phyloP scores from a whole-genome alignment of 2,888 invertebrate genomes.

The Eutolmus rufibarbis region DNA sequence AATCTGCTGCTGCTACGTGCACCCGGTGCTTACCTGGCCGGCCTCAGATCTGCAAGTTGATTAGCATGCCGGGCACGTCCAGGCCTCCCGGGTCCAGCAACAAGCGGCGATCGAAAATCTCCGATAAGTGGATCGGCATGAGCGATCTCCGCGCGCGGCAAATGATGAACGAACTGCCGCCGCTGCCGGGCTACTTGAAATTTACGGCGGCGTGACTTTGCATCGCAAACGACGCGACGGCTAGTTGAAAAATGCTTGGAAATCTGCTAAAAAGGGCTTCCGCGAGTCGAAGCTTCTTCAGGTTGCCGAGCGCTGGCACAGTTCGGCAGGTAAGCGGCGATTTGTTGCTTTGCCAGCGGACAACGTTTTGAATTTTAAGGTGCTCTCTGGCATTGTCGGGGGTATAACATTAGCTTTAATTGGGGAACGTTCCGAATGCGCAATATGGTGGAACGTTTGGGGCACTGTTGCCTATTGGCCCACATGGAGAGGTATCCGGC shows the following conservation, averaged over 20 bases:
- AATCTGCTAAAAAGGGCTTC: background rate
- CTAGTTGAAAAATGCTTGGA: background rate
- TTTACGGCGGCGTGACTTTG: conserved; percentile 31
- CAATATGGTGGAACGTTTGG: background rate
- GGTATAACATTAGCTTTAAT: background rate
- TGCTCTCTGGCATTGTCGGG: background rate
- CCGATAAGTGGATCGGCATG: conserved; percentile 20
- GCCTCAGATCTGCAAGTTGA: background rate
- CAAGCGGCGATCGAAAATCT: background rate
- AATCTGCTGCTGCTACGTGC: background rate
- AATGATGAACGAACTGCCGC: background rate
- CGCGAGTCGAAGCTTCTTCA: background rate
- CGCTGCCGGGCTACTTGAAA: background rate
- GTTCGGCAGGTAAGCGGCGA: background rate
- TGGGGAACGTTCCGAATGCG: background rate
- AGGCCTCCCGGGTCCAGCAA: background rate
- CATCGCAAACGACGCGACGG: background rate
- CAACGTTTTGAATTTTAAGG: background rate
- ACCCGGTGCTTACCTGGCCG: background rate
- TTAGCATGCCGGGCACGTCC: conserved; percentile 6
- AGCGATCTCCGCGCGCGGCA: background rate
- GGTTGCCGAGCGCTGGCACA: background rate
- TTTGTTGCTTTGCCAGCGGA: background rate
- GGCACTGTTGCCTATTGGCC: background rate
- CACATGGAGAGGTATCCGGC: background rate